Evolutionary conservation across 2,888 invertebrate genomes (phyloP), one percentile per base, ranked within the genome.

Genomic region (Apamea anceps): DNA sequence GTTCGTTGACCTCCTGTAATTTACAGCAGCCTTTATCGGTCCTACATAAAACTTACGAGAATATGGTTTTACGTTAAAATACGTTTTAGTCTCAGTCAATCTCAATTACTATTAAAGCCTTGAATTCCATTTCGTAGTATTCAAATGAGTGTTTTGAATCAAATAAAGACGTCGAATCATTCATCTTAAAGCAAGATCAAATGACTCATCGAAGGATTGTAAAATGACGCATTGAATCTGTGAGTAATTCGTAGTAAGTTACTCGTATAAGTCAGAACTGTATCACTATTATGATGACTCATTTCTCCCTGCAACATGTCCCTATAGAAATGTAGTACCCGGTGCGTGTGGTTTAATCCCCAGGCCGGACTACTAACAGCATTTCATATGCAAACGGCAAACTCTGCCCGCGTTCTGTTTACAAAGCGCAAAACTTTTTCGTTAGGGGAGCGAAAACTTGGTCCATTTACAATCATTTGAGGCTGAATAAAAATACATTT

Each of bases 1-100:
- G 96, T 94, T 95, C 95, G 91, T 93, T 93, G 95, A 96, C 95
- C 96, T 93, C 91, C 92, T 92, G 91, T 92, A 92, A 93, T 92
- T 90, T 91, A 90, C 91, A 92, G 90, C 89, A 91, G 91, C 93
- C 93, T 91, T 93, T 94, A 93, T 92, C 91, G 91, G 91, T 84
- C 54, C 48, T 74, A 72, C 57, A 70, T 65, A 75, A 75, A 63
- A 60, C 54, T 66, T 79, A 60, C 13, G 12, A 76, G 62, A 57
- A 45, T 75, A 48, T 37, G 18, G n/a, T 60, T 74, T 68, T 57
- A 75, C 45, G 54, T 75, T 85, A 15, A 45, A 42, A 75, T 84
- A 71, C 18, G 54, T 62, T 65, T 37, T 71, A 48, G 37, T 42
- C 32, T 70, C 54, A 32, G 32, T 60, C 32, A 66, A 73, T 13